A percentile compares a stretch with the other conserved stretches of the same genome.
Conservation (phyloP, 1,140 invertebrate species). For the Brachionus angularis region DNA sequence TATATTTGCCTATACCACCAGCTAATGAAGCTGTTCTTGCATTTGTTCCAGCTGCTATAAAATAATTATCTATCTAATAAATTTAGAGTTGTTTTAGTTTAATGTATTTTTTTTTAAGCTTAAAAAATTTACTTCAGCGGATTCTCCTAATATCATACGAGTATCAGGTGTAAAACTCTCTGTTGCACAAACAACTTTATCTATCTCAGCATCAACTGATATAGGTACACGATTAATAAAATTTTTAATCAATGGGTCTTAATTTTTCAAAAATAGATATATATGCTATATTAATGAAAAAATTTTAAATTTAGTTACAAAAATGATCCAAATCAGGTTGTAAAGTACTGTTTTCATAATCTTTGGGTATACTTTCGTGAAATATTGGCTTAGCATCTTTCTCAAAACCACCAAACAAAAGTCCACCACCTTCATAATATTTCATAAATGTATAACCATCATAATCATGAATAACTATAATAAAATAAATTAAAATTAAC, state of each 20-base stretch:
- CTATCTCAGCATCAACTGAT: conserved; percentile 66
- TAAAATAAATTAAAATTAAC: conserved; percentile 13
- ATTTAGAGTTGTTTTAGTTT: background rate
- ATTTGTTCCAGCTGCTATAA: conserved; percentile 90
- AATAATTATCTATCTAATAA: conserved; percentile 81
- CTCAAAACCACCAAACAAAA: conserved; percentile 79
- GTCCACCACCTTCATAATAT: conserved; percentile 66
- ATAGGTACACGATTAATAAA: conserved; percentile 75
- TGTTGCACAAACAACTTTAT: conserved; percentile 76
- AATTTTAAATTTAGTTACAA: conserved; percentile 55
- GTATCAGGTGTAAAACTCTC: conserved; percentile 85
- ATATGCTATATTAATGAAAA: background rate
- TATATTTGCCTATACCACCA: conserved; percentile 82
- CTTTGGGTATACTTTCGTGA: conserved; percentile 64
- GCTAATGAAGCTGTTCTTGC: conserved; percentile 85
- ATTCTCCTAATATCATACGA: conserved; percentile 71
- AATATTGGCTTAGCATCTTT: conserved; percentile 77
- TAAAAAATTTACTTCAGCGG: conserved; percentile 71
- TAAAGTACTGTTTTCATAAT: conserved; percentile 59
- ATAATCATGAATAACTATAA: conserved; percentile 75
- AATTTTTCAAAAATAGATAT: conserved; percentile 34
- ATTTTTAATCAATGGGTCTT: conserved; percentile 74
- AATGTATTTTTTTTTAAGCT: background rate
- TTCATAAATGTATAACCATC: conserved; percentile 82
- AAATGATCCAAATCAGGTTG: conserved; percentile 87